These are phyloP conservation scores for Clarias platycephalus DNA, from an alignment of 2,797 vertebrate species.

Conservation along the genomic window DNA sequence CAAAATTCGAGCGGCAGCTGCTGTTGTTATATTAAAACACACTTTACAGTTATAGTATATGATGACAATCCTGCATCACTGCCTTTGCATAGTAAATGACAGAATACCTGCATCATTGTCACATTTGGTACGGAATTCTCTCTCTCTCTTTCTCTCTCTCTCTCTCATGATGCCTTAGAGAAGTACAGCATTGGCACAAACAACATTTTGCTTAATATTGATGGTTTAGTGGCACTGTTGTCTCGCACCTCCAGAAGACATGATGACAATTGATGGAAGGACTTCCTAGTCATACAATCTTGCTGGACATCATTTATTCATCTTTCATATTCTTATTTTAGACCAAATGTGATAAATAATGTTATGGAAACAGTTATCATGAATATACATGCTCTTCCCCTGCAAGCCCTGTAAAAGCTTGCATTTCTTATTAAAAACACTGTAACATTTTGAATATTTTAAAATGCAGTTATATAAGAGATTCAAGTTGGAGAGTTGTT, in stretches of 20 bases:
- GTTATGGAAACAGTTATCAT: background rate
- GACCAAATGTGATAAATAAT: background rate
- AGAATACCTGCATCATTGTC: background rate
- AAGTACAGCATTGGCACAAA: too few species aligned
- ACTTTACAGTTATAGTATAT: background rate
- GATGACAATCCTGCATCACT: background rate
- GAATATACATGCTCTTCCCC: background rate
- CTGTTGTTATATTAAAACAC: background rate
- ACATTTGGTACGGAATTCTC: background rate
- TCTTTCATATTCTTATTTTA: background rate
- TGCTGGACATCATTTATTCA: background rate
- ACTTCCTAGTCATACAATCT: background rate
- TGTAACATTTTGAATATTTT: background rate
- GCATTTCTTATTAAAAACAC: background rate
- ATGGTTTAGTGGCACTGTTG: too few species aligned
- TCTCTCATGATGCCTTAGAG: too few species aligned
- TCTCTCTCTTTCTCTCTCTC: background rate
- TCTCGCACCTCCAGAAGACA: too few species aligned
- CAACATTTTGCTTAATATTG: too few species aligned
- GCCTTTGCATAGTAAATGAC: background rate
- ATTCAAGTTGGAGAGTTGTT: background rate
- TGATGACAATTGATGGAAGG: background rate
- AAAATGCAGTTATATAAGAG: background rate
- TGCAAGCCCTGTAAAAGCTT: background rate
- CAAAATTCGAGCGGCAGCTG: background rate